Percentiles rank a stretch among this genome's conserved stretches.
Evolutionary conservation across 2,113 vertebrate species (phyloP).

Genomic region (Telmatochromis sp.): DNA sequence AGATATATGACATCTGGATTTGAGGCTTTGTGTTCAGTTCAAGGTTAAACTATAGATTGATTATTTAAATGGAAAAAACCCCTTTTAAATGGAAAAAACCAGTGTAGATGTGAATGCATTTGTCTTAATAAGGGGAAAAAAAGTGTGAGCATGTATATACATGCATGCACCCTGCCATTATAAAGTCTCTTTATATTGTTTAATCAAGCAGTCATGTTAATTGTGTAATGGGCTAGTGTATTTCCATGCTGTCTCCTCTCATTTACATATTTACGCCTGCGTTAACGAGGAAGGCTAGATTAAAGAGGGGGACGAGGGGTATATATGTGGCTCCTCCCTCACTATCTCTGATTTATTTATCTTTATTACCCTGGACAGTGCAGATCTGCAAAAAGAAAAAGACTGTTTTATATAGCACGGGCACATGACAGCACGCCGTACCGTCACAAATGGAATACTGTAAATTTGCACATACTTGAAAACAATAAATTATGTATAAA

Average conservation of each 20-base stretch:
- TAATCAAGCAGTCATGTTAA: conserved; percentile 64
- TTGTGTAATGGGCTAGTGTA: conserved; percentile 64
- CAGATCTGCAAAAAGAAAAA: conserved; percentile 11
- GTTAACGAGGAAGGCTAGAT: conserved; percentile 57
- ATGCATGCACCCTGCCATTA: neutral
- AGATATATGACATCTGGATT: conserved; percentile 10
- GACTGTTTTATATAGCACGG: neutral
- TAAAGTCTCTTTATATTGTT: conserved; percentile 50
- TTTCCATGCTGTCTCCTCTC: conserved; percentile 59
- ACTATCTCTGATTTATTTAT: conserved; percentile 48
- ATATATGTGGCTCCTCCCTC: conserved; percentile 25
- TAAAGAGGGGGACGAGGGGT: conserved; percentile 23
- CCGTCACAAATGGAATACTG: neutral
- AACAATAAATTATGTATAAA: neutral
- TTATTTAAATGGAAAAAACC: accelerated
- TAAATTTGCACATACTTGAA: neutral
- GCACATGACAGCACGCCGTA: neutral
- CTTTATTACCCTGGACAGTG: conserved; percentile 23
- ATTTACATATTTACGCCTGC: conserved; percentile 58
- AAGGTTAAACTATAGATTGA: conserved; percentile 9
- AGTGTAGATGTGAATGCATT: neutral
- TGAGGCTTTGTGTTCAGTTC: neutral
- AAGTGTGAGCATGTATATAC: conserved; percentile 1
- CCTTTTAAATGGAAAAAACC: neutral
- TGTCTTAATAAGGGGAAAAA: conserved; percentile 2